phyloP scores from a whole-genome alignment of 2,113 vertebrate genomes.

The Marmota monax region DNA sequence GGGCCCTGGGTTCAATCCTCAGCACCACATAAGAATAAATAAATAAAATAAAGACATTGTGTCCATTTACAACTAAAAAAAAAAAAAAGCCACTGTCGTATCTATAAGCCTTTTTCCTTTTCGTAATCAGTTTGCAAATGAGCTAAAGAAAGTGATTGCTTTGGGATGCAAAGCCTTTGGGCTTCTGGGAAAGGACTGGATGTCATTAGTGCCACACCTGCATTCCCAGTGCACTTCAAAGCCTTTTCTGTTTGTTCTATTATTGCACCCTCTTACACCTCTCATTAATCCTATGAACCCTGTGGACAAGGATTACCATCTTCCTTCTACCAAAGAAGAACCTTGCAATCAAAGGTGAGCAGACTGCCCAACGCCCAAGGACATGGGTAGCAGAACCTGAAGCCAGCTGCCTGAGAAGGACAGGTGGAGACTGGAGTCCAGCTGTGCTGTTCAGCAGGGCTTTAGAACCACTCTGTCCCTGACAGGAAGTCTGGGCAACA shows the following conservation, averaged over 20 bases:
- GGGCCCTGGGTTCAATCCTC: no score
- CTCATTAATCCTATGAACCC: background rate
- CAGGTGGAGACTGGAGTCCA: no score
- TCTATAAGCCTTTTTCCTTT: background rate
- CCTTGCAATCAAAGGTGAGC: background rate
- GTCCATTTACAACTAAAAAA: no score
- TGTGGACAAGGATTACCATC: background rate
- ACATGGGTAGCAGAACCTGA: accelerated
- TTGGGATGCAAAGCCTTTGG: background rate
- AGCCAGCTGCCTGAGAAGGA: background rate
- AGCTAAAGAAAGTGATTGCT: background rate
- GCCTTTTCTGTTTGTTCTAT: background rate
- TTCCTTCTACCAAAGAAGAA: background rate
- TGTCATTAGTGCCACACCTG: no score
- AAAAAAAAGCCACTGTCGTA: background rate
- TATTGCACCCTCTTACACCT: background rate
- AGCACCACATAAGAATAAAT: no score
- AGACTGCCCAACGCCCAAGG: background rate
- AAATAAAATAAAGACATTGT: no score
- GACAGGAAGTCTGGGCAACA: background rate
- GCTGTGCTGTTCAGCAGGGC: background rate
- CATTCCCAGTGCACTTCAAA: background rate
- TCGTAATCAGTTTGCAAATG: background rate
- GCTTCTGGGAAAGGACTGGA: background rate
- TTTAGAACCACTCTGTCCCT: background rate